Conservation (phyloP, 2,888 invertebrate genomes). For the Keiferia lycopersicella region DNA sequence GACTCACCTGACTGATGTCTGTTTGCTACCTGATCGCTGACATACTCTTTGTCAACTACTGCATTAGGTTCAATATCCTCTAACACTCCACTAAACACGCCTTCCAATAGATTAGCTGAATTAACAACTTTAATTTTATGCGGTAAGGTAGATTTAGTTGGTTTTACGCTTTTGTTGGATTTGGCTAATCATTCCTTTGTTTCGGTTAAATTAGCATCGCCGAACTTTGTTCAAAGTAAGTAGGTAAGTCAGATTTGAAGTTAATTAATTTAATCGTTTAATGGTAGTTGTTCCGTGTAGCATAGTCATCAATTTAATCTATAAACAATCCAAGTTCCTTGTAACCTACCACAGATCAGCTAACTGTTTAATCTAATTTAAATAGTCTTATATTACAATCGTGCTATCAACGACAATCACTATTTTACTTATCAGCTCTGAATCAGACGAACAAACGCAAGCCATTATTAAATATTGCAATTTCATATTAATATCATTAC, state of each 20-base stretch:
- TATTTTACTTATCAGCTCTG: conserved; percentile 12
- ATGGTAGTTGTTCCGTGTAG: not conserved
- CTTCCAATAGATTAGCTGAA: conserved; percentile 19
- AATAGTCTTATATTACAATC: not conserved
- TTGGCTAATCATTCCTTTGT: conserved; percentile 37
- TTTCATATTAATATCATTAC: conserved; percentile 38
- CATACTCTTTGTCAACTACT: conserved; percentile 43
- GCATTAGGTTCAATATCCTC: conserved; percentile 42
- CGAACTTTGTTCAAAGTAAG: conserved; percentile 17
- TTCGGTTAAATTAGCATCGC: conserved; percentile 33
- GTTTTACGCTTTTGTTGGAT: conserved; percentile 24
- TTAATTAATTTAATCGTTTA: conserved; percentile 8
- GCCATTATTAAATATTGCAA: conserved; percentile 26
- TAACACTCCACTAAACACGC: conserved; percentile 23
- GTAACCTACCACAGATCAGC: not conserved
- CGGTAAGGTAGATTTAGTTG: conserved; percentile 18
- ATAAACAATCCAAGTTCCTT: not conserved
- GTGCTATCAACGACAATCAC: conserved; percentile 17
- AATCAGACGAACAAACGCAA: conserved; percentile 28
- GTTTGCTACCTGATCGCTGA: conserved; percentile 61
- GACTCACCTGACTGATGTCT: conserved; percentile 63
- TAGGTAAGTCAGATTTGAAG: not conserved
- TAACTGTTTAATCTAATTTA: not conserved
- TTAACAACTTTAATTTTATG: conserved; percentile 19
- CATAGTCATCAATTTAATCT: not conserved